These are phyloP conservation scores for Eupithecia centaureata DNA, from an alignment of 2,888 invertebrate species.

Conservation along the genomic window DNA sequence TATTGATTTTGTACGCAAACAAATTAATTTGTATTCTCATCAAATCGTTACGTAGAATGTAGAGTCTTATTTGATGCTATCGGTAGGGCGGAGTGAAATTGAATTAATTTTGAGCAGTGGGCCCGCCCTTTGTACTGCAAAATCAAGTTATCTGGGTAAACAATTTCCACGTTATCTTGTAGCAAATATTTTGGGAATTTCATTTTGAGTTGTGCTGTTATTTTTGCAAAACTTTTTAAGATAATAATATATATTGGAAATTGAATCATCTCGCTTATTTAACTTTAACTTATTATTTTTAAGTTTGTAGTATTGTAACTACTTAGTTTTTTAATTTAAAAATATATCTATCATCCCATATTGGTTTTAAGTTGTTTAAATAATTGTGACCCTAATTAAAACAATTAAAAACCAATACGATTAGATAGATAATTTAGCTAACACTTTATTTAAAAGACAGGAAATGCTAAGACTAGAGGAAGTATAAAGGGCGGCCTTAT, in stretches of 20 bases:
- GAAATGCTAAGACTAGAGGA: no score
- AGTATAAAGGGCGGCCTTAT: no score
- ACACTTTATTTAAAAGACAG: no score
- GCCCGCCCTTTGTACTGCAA: slow-evolving; percentile 11
- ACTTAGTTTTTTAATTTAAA: no score
- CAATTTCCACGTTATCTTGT: slow-evolving; percentile 10
- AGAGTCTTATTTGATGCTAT: background rate
- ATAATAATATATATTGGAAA: background rate
- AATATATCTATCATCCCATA: no score
- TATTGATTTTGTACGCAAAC: background rate
- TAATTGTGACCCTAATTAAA: background rate
- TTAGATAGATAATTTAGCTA: no score
- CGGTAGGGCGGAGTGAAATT: slow-evolving; percentile 14
- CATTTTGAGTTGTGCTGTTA: background rate
- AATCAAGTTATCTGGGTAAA: slow-evolving; percentile 18
- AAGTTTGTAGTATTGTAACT: no score
- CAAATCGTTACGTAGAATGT: background rate
- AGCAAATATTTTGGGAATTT: background rate
- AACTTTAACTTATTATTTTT: background rate
- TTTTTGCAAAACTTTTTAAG: background rate
- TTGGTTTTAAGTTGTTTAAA: no score
- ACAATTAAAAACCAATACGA: background rate
- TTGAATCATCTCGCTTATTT: background rate
- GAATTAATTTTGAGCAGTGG: slow-evolving; percentile 24
- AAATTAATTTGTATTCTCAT: slow-evolving; percentile 1